Percentiles rank a stretch among this genome's conserved stretches.
Evolutionary conservation across 1,140 invertebrate genomes (phyloP).

Genomic region (Drosophila subobscura): DNA sequence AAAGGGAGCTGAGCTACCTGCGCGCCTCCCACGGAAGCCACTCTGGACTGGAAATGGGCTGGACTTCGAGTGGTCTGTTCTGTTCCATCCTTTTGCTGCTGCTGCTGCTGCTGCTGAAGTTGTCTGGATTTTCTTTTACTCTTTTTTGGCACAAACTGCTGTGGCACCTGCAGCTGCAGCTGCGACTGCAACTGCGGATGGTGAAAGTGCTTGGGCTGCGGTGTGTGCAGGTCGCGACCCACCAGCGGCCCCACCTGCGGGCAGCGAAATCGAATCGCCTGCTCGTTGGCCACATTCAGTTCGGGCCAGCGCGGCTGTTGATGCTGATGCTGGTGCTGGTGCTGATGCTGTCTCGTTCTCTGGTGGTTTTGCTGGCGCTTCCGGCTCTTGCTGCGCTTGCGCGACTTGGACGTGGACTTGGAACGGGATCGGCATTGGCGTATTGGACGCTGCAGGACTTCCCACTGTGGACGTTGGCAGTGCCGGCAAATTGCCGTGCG

Average conservation of each 20-base stretch:
- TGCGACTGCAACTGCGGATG: conserved; percentile 67
- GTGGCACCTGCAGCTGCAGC: conserved; percentile 12
- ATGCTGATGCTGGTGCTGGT: conserved; percentile 3
- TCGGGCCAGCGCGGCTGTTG: conserved; percentile 51
- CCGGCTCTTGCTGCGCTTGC: conserved; percentile 62
- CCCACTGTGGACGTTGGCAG: conserved; percentile 65
- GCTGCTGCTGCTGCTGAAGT: conserved; percentile 8
- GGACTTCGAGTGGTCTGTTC: conserved; percentile 1
- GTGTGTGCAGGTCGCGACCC: conserved; percentile 67
- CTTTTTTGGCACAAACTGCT: conserved; percentile 2
- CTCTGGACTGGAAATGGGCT: background rate
- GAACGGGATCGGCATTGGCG: conserved; percentile 23
- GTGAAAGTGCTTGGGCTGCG: conserved; percentile 76
- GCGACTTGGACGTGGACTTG: conserved; percentile 49
- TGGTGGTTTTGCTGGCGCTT: conserved; percentile 36
- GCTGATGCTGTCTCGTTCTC: conserved; percentile 18
- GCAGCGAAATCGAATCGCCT: conserved; percentile 78
- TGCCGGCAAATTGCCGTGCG: conserved; percentile 61
- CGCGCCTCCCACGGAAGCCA: conserved; percentile 15
- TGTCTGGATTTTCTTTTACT: conserved; percentile 17
- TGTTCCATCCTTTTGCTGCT: conserved; percentile 4
- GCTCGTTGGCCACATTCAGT: conserved; percentile 71
- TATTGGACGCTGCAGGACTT: conserved; percentile 39
- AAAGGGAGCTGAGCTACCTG: conserved; percentile 11
- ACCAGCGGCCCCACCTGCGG: conserved; percentile 79